Conservation (phyloP, 2,113 vertebrate species). For the Rhombomys opimus region DNA sequence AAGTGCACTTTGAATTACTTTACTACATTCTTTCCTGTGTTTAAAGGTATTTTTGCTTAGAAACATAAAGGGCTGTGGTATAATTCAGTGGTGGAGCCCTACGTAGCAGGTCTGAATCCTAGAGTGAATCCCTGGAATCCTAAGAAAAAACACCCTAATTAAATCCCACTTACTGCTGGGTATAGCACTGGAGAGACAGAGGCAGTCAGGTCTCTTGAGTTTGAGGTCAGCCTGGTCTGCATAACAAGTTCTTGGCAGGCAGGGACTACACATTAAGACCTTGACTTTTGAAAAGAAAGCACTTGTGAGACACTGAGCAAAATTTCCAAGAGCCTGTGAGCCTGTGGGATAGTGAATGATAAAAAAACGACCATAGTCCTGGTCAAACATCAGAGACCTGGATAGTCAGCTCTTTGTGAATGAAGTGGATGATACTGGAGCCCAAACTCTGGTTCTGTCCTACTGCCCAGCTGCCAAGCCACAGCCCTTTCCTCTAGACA, state of each 20-base stretch:
- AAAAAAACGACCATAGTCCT: neutral
- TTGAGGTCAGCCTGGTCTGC: neutral
- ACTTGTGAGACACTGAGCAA: neutral
- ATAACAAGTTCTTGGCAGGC: neutral
- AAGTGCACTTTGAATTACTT: neutral
- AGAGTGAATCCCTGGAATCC: neutral
- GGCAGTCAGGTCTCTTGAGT: neutral
- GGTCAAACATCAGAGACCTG: neutral
- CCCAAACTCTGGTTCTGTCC: neutral
- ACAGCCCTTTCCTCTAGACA: neutral
- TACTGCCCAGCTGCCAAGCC: neutral
- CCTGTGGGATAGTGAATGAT: neutral
- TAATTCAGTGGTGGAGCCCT: neutral
- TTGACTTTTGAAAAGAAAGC: neutral
- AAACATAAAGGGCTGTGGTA: neutral
- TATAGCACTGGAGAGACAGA: neutral
- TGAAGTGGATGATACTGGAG: neutral
- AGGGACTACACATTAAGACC: neutral
- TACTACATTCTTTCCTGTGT: neutral
- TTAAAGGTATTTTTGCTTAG: constrained; percentile 5
- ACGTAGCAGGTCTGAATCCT: neutral
- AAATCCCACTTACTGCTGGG: neutral
- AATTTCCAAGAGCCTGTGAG: neutral
- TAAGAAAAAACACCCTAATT: neutral
- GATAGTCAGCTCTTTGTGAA: neutral